Conservation (phyloP, 1,140 invertebrate species). For the Heliconius congener region DNA sequence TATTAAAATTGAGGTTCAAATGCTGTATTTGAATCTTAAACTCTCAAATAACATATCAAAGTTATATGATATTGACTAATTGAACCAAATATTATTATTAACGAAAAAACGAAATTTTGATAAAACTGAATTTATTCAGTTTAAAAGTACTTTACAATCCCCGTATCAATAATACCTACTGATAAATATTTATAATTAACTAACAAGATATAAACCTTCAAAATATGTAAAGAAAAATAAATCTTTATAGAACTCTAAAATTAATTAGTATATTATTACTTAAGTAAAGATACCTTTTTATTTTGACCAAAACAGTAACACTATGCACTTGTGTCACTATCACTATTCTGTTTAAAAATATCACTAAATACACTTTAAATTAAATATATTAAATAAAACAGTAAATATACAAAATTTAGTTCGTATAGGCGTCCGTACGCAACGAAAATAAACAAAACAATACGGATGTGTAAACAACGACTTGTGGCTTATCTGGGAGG, state of each 20-base stretch:
- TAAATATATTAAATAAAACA: background rate
- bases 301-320: background rate
- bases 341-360: background rate
- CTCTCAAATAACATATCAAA: too few species aligned
- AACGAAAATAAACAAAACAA: conserved; percentile 31
- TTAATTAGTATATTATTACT: background rate
- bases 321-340: background rate
- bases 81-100: too few species aligned
- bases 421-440: conserved; percentile 14
- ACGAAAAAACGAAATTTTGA: background rate
- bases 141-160: too few species aligned
- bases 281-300: background rate
- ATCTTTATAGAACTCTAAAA: background rate
- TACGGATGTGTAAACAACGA: conserved; percentile 34
- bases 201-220: background rate
- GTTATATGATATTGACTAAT: too few species aligned
- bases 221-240: background rate
- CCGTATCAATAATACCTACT: background rate
- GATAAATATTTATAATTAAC: background rate
- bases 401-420: background rate
- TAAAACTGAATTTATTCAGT: too few species aligned
- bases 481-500: conserved; percentile 32
- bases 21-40: too few species aligned
- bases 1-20: too few species aligned
- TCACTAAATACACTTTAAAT: background rate